Conservation (phyloP, 2,888 invertebrate species). For the Ceriagrion tenellum region DNA sequence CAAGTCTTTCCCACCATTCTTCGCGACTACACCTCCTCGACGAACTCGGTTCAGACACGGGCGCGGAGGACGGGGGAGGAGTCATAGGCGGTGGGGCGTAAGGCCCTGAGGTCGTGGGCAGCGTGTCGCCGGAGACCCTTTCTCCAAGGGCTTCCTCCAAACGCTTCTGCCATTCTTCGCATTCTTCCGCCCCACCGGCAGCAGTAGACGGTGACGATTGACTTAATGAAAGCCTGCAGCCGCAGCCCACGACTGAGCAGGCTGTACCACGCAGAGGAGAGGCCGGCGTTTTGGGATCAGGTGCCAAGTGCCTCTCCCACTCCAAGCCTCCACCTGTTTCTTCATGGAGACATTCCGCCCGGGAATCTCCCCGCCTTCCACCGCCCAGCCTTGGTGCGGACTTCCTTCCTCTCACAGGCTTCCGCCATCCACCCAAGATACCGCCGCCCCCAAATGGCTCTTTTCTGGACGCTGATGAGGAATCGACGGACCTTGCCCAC, state of each 20-base stretch:
- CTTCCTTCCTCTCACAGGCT: conserved; percentile 62
- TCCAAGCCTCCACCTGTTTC: conserved; percentile 7
- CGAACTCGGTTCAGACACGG: background rate
- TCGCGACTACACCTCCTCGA: conserved; percentile 57
- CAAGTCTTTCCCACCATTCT: conserved; percentile 55
- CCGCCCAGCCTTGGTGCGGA: conserved; percentile 48
- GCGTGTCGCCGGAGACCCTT: conserved; percentile 19
- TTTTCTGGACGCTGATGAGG: conserved; percentile 26
- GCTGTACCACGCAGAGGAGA: background rate
- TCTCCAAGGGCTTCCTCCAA: conserved; percentile 42
- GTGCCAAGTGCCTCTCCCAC: conserved; percentile 44
- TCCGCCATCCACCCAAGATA: conserved; percentile 60
- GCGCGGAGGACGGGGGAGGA: conserved; percentile 8
- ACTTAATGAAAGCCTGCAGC: conserved; percentile 20
- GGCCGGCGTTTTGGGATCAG: conserved; percentile 1
- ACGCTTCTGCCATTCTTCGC: conserved; percentile 47
- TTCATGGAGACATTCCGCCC: conserved; percentile 35
- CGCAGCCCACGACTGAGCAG: conserved; percentile 46
- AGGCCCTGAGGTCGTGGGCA: background rate
- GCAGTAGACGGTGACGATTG: background rate
- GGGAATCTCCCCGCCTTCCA: conserved; percentile 45
- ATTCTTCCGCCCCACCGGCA: background rate
- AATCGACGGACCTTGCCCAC: conserved; percentile 44
- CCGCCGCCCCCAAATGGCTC: conserved; percentile 57
- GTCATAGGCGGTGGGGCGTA: conserved; percentile 17